Percentiles rank a stretch among this genome's conserved stretches.
These are phyloP conservation scores for Lutjanus erythropterus DNA, from an alignment of 2,113 vertebrate species.

Conservation along the genomic window DNA sequence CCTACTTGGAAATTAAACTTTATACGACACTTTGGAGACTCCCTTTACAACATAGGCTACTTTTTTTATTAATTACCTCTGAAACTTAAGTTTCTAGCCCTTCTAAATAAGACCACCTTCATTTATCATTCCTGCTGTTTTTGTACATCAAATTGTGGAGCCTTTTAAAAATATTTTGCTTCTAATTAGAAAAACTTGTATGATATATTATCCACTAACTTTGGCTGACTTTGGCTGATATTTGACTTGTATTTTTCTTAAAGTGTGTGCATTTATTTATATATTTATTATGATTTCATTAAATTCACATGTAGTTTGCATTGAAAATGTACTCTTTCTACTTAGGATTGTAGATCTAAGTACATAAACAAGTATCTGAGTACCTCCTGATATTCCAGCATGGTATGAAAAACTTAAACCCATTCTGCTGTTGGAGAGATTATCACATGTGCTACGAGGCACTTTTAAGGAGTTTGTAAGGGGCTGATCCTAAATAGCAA, in stretches of 20 bases:
- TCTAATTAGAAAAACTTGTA: not conserved
- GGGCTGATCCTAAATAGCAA: too few relatives aligned
- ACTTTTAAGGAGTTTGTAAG: too few relatives aligned
- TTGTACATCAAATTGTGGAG: slow-evolving; percentile 41
- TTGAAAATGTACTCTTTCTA: not conserved
- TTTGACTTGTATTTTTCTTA: not conserved
- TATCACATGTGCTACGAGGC: too few relatives aligned
- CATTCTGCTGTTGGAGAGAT: too few relatives aligned
- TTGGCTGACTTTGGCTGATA: not conserved
- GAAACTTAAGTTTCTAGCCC: slow-evolving; percentile 64
- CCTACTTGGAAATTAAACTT: slow-evolving; percentile 80
- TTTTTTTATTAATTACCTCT: slow-evolving; percentile 80
- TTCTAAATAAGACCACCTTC: slow-evolving; percentile 68
- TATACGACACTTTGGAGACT: slow-evolving; percentile 75
- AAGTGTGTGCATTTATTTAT: not conserved
- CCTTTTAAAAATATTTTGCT: not conserved
- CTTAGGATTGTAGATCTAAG: too few relatives aligned
- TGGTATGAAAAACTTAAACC: too few relatives aligned
- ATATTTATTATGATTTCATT: not conserved
- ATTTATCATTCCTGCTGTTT: slow-evolving; percentile 67
- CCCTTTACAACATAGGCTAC: slow-evolving; percentile 63
- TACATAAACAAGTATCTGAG: too few relatives aligned
- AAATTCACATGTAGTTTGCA: not conserved
- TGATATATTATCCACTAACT: not conserved
- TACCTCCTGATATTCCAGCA: too few relatives aligned